Conservation (phyloP, 2,888 invertebrate genomes). For the Rotaria macrura region DNA sequence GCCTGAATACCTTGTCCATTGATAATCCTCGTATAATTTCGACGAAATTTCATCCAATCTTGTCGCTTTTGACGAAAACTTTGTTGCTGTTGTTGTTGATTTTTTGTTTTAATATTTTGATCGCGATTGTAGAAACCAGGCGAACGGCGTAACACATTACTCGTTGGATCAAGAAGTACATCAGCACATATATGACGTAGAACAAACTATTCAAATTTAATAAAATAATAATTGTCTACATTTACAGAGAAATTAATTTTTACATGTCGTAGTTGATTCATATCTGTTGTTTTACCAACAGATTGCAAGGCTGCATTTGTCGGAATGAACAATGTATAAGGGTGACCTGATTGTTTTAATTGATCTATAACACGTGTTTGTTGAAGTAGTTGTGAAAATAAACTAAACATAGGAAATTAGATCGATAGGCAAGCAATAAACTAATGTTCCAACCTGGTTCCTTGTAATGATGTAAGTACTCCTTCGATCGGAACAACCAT, state of each 20-base stretch:
- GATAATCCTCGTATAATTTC: background rate
- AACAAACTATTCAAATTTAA: background rate
- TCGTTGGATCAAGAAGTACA: background rate
- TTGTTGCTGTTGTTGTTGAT: background rate
- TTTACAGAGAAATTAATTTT: background rate
- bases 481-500: background rate
- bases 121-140: background rate
- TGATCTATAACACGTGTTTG: slow-evolving; percentile 1
- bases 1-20: background rate
- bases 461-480: background rate
- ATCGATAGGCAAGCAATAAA: too few relatives aligned
- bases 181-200: slow-evolving; percentile 14
- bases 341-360: background rate
- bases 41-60: background rate
- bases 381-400: background rate
- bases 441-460: background rate
- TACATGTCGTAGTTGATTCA: background rate
- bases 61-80: background rate
- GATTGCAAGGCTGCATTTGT: background rate
- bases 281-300: background rate
- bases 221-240: background rate
- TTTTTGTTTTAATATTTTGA: background rate
- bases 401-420: background rate
- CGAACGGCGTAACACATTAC: background rate
- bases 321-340: slow-evolving; percentile 10